phyloP scores from a whole-genome alignment of 2,888 invertebrate genomes.

The Sarcophaga caerulescens region DNA sequence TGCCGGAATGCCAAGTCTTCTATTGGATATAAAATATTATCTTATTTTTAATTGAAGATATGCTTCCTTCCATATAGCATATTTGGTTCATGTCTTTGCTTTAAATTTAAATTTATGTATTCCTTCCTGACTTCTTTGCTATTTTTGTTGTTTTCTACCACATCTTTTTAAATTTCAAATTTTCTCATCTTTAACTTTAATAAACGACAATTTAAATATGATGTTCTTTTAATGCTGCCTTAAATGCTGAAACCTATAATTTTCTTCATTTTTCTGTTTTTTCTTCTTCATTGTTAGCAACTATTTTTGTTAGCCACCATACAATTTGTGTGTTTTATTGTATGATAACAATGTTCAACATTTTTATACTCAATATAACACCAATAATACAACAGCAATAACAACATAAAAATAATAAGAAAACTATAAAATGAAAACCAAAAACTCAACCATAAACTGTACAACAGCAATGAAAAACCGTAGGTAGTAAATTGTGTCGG shows the following conservation, averaged over 20 bases:
- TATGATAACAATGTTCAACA: conserved; percentile 41
- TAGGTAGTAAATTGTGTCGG: conserved; percentile 54
- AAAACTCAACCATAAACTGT: background rate
- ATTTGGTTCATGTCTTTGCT: no score
- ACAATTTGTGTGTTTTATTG: background rate
- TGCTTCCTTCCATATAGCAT: no score
- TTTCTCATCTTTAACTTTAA: conserved; percentile 9
- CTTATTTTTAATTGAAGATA: no score
- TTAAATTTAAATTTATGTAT: no score
- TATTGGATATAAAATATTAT: no score
- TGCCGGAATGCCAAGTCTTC: no score
- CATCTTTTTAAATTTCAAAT: background rate
- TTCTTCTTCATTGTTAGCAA: background rate
- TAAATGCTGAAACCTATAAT: background rate
- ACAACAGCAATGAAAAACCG: conserved; percentile 37
- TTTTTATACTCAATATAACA: conserved; percentile 38
- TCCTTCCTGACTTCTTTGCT: no score
- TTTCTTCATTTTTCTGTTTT: background rate
- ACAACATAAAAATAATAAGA: conserved; percentile 4
- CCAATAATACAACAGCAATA: conserved; percentile 9
- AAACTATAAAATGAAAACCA: no score
- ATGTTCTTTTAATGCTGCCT: background rate
- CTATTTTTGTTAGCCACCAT: background rate
- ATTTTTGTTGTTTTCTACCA: background rate
- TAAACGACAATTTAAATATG: conserved; percentile 9